phyloP scores from a whole-genome alignment of 2,888 invertebrate species.

The Mayetiola destructor region DNA sequence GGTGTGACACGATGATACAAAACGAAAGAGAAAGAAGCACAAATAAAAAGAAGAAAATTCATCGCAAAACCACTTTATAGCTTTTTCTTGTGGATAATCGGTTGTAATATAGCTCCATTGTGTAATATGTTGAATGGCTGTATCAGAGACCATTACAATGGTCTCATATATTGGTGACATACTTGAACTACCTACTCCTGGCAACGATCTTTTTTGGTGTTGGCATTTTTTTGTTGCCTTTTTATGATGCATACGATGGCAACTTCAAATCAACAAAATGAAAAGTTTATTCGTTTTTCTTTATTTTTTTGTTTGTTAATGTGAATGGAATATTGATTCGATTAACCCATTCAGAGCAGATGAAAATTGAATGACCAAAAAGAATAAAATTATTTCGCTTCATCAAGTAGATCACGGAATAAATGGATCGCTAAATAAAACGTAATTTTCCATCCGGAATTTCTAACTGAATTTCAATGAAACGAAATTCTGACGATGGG shows the following conservation, averaged over 20 bases:
- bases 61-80: conserved; percentile 7
- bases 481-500: no score
- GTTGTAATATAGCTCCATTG: conserved; percentile 4
- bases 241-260: background rate
- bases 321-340: conserved; percentile 3
- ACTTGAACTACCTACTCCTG: background rate
- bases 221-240: no score
- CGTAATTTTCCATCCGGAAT: no score
- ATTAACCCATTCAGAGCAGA: background rate
- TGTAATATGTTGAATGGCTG: background rate
- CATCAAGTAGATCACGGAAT: no score
- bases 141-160: background rate
- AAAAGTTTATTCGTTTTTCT: background rate
- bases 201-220: no score
- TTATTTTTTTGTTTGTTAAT: no score
- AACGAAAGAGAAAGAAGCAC: background rate
- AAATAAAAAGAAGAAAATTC: background rate
- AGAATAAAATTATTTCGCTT: no score
- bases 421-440: no score
- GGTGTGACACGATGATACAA: no score
- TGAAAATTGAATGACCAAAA: no score
- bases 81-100: conserved; percentile 4
- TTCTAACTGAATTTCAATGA: no score
- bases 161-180: background rate
- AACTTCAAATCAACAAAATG: background rate